Conservation (phyloP, 2,797 vertebrate species). For the Poecilia velifera region DNA sequence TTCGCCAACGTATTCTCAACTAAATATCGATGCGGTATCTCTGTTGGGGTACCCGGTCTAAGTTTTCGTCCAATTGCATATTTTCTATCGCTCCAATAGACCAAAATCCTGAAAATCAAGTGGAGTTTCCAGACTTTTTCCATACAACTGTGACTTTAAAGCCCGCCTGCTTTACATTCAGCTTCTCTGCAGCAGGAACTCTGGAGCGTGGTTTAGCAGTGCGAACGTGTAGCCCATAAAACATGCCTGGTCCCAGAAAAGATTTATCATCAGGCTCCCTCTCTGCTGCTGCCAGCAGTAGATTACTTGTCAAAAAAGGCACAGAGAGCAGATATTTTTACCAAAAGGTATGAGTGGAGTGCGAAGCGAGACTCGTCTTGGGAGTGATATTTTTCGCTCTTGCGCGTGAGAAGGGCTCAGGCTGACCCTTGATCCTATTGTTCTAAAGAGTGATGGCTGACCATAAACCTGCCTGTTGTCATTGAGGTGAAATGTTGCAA, state of each 20-base stretch:
- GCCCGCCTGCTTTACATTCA: slow-evolving; percentile 60
- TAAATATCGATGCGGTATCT: background rate
- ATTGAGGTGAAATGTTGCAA: slow-evolving; percentile 67
- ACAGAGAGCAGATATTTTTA: slow-evolving; percentile 74
- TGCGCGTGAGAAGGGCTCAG: slow-evolving; percentile 26
- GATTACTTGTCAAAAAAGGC: slow-evolving; percentile 78
- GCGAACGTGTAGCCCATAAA: slow-evolving; percentile 66
- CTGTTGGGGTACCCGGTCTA: background rate
- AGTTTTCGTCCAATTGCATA: background rate
- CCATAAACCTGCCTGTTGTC: slow-evolving; percentile 73
- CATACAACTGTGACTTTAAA: slow-evolving; percentile 29
- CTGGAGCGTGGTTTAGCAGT: slow-evolving; percentile 61
- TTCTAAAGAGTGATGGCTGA: slow-evolving; percentile 74
- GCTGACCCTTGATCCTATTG: slow-evolving; percentile 73
- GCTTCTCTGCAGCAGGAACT: slow-evolving; percentile 43
- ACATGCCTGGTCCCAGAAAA: slow-evolving; percentile 48
- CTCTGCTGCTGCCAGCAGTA: slow-evolving; percentile 57
- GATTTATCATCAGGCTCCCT: slow-evolving; percentile 63
- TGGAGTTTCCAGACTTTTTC: background rate
- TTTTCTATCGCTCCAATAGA: background rate
- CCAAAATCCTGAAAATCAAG: background rate
- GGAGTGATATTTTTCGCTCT: slow-evolving; percentile 57
- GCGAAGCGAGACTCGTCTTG: slow-evolving; percentile 35
- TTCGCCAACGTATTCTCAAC: background rate
- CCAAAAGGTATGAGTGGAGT: slow-evolving; percentile 55